Evolutionary conservation across 2,113 vertebrate species (phyloP), one percentile per base, ranked within the genome.

Genomic region (Melanerpes aurifrons): DNA sequence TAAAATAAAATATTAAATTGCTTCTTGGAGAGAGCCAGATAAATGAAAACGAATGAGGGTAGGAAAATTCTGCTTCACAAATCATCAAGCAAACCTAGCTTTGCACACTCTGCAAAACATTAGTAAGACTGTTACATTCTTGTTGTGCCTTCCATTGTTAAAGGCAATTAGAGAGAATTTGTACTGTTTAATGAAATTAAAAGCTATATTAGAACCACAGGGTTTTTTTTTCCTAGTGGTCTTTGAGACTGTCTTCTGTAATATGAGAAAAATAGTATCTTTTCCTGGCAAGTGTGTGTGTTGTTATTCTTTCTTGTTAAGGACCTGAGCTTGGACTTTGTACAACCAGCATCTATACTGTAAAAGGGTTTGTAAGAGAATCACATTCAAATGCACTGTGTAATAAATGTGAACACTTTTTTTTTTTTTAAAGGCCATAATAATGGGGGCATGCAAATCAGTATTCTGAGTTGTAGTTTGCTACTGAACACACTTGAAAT

Each of bases 21-120:
- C 72, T 96, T 91, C 74, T 91, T 87, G 88, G 90, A 87, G 93
- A 91, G 54, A 48, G 61, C 25, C 70, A 69, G 76, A 86, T 85
- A 91, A 93, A 95, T 93, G 95, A 86, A 93, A 88, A 95, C 78
- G 86, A 94, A 94, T 74, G 75, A 91, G 72, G 78, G 70, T 87
- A 91, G 66, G 75, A 66, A 74, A 82, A 89, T 83, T 94, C 63
- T 77, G 64, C 47, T 94, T 95, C 61, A 50, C n/a, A 71, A 92
- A 74, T 78, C n/a, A 73, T 91, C 82, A 88, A 86, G 82, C 71
- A 87, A 90, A 69, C 37, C 35, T 71, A 89, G 66, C 68, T 95
- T 90, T 74, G 70, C 73, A 47, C 71, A 82, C 47, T 91, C 66
- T 77, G 67, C 73, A 84, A 82, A 93, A 70, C 2, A 9, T 85